A percentile compares a stretch with the other conserved stretches of the same genome.
phyloP scores from a whole-genome alignment of 2,113 vertebrate species.

The Xiphorhynchus elegans region DNA sequence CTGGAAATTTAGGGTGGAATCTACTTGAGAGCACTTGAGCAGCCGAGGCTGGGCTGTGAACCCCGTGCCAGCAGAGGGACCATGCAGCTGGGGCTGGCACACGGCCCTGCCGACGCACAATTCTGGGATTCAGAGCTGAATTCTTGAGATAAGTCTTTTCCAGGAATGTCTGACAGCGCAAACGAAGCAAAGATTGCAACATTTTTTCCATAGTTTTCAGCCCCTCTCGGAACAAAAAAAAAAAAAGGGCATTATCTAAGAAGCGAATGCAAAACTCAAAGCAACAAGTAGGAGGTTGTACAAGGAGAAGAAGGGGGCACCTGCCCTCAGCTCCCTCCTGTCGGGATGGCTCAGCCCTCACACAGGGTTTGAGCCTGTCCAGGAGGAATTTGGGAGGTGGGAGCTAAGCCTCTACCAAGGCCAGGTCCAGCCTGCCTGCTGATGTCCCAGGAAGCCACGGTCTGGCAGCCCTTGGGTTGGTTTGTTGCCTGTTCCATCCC shows the following conservation, averaged over 20 bases:
- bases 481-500: not conserved
- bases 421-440: not conserved
- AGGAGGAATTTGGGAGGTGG: not conserved
- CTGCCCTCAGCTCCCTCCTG: not conserved
- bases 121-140: slow-evolving; percentile 14
- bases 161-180: slow-evolving; percentile 58
- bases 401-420: not conserved
- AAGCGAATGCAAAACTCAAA: not conserved
- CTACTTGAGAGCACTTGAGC: not conserved
- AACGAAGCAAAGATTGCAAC: slow-evolving; percentile 31
- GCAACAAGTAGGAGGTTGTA: not conserved
- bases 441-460: accelerated
- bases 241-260: not conserved
- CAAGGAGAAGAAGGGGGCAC: not conserved
- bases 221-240: not conserved
- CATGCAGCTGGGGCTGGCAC: not conserved
- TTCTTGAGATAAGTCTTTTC: slow-evolving; percentile 66
- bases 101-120: not conserved
- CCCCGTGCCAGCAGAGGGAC: not conserved
- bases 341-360: not conserved
- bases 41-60: accelerated
- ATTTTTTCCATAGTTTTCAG: slow-evolving; percentile 53
- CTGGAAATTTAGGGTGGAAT: not conserved
- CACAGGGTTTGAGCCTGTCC: not conserved
- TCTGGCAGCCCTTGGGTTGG: not conserved